Conservation (phyloP, 2,113 vertebrate genomes). For the Clarias magur region DNA sequence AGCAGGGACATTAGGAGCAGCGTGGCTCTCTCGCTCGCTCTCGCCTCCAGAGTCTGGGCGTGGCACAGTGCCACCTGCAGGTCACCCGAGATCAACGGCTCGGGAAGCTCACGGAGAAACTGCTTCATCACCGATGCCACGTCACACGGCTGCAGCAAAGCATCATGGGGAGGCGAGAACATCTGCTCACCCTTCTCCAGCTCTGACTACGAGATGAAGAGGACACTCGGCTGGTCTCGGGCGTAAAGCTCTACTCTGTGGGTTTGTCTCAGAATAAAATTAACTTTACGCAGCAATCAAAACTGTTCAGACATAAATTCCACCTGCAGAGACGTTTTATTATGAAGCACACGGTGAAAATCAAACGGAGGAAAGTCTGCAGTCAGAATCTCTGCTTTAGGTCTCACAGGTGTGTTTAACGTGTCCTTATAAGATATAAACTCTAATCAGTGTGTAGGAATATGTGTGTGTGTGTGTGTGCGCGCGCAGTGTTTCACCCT, state of each 20-base stretch:
- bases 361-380: neutral
- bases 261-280: neutral
- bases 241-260: neutral
- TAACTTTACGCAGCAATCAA: neutral
- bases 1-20: slow-evolving; percentile 65
- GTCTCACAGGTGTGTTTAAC: neutral
- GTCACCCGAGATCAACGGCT: slow-evolving; percentile 59
- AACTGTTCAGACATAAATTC: neutral
- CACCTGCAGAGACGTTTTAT: neutral
- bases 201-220: slow-evolving; percentile 26
- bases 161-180: slow-evolving; percentile 38
- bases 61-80: slow-evolving; percentile 64
- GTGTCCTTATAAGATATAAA: too few species aligned
- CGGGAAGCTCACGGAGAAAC: slow-evolving; percentile 64
- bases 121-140: slow-evolving; percentile 66
- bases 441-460: neutral
- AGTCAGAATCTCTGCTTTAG: neutral
- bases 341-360: too few species aligned
- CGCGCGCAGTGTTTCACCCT: slow-evolving; percentile 55
- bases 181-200: slow-evolving; percentile 55
- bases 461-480: too few species aligned
- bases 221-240: neutral
- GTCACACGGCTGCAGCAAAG: slow-evolving; percentile 61
- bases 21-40: slow-evolving; percentile 37
- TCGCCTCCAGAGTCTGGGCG: slow-evolving; percentile 56